Evolutionary conservation across 2,888 invertebrate species (phyloP), one percentile per base, ranked within the genome.

Genomic region (Thecocarcelia acutangulata): DNA sequence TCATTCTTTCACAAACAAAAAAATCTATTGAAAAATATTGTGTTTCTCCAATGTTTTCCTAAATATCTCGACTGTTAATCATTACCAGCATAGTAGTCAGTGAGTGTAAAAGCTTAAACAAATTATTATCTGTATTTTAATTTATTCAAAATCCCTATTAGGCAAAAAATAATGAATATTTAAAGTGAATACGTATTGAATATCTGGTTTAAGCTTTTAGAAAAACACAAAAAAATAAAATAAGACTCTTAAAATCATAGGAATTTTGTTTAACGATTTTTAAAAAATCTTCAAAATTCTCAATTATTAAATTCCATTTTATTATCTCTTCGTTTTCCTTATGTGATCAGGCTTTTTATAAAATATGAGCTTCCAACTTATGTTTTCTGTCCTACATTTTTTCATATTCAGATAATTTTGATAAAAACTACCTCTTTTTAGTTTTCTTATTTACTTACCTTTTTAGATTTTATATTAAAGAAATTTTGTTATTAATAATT

Each of bases 291-390:
- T 59, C 9, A 48, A 40, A 21, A 15, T 40, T 24, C 50, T 44
- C 8, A n/a, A 17, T 28, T n/a, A 24, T 66, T 64, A 44, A 44
- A 50, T 42, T 59, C 33, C 37, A 12, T 54, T 64, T 24, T 24
- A n/a, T n/a, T n/a, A 46, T 0, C n/a, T 44, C 37, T 21, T 21
- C 12, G 37, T 56, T 17, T 52, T n/a, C 12, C 13, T 42, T 42
- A 37, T 33, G 1, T 19, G 28, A 19, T 6, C 54, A 61, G 50
- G 40, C 50, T 68, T 68, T 52, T 68, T 17, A 33, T 21, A 54
- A 68, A 44, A 75, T 61, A 69, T 42, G 69, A 76, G 76, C 76
- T 76, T 76, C 76, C 76, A 69, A 59, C 44, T 52, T 73, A 58
- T 50, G 42, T 54, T 63, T 33, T 44, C 50, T 73, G n/a, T 44